Evolutionary conservation across 2,888 invertebrate species (phyloP).

Genomic region (Leptothorax acervorum): DNA sequence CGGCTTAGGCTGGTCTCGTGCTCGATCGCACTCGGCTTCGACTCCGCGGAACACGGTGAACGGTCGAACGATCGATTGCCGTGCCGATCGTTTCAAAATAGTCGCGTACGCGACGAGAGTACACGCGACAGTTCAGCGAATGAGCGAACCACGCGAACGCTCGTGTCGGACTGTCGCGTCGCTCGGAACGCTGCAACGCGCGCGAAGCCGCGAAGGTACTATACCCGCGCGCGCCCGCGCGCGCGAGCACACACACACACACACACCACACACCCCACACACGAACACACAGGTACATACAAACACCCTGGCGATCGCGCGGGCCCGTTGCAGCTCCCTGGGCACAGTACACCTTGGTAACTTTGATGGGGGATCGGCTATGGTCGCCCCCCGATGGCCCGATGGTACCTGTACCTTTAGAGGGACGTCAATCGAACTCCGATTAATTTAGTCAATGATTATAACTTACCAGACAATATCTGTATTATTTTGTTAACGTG

Average conservation of each 20-base stretch:
- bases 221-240: conserved; percentile 1
- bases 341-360: conserved; percentile 7
- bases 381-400: no score
- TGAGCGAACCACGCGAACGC: conserved; percentile 22
- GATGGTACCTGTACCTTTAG: background rate
- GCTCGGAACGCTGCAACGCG: conserved; percentile 19
- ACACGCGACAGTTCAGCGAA: background rate
- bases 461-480: background rate
- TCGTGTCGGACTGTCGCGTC: conserved; percentile 45
- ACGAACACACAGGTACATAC: background rate
- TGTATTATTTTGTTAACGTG: background rate
- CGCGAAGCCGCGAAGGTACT: conserved; percentile 57
- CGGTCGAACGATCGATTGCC: background rate
- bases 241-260: background rate
- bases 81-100: conserved; percentile 6
- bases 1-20: background rate
- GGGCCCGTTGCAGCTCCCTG: conserved; percentile 29
- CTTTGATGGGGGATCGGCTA: background rate
- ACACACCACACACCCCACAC: no score
- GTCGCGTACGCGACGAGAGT: background rate
- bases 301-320: background rate
- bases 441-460: background rate
- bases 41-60: background rate
- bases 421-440: background rate
- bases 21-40: background rate